phyloP scores from a whole-genome alignment of 2,888 invertebrate genomes.

The Sphaerophoria rueppellii region DNA sequence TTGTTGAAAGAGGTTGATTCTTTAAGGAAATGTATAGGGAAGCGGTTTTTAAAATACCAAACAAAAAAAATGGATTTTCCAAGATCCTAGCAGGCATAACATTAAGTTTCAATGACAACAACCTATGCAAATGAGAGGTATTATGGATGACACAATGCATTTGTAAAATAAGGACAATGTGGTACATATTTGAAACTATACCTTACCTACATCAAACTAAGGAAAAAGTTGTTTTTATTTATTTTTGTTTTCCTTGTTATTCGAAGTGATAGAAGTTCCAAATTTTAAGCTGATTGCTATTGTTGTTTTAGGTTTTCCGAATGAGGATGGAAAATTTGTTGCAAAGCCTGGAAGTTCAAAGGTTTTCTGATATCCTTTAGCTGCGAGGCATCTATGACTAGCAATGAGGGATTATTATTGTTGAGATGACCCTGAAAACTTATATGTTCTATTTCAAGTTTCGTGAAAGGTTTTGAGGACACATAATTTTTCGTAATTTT shows the following conservation, averaged over 20 bases:
- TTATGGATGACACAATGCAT: conserved; percentile 68
- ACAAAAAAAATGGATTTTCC: conserved; percentile 24
- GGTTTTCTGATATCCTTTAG: conserved; percentile 18
- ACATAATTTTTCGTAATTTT: no score
- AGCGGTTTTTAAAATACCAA: neutral
- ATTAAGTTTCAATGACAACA: conserved; percentile 71
- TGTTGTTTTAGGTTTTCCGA: conserved; percentile 37
- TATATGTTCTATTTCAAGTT: neutral
- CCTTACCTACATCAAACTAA: no score
- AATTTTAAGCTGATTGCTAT: conserved; percentile 44
- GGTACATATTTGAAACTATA: no score
- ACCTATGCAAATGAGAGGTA: conserved; percentile 71
- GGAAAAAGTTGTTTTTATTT: neutral
- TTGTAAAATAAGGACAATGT: conserved; percentile 55
- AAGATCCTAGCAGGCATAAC: conserved; percentile 63
- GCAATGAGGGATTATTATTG: neutral
- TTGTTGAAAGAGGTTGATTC: conserved; percentile 47
- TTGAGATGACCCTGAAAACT: neutral
- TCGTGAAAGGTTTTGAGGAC: no score
- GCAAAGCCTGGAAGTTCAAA: conserved; percentile 52
- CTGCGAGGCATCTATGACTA: neutral
- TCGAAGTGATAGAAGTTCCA: conserved; percentile 18
- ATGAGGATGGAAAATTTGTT: conserved; percentile 35
- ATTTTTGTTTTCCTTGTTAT: neutral
- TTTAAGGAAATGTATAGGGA: conserved; percentile 12